phyloP scores from a whole-genome alignment of 2,888 invertebrate genomes.

The Pollenia amentaria region DNA sequence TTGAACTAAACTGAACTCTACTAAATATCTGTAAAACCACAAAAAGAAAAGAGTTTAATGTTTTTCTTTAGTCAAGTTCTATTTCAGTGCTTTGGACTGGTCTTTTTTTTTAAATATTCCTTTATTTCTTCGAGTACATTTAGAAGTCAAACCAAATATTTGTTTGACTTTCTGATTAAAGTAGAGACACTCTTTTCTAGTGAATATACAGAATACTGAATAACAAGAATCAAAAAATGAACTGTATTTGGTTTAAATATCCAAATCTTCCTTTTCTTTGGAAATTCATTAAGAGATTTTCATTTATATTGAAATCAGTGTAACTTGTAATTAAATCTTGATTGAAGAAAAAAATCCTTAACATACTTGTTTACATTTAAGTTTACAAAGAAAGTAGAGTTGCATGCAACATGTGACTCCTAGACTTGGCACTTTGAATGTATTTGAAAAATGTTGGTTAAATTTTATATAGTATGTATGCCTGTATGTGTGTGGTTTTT shows the following conservation, averaged over 20 bases:
- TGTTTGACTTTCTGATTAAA: conserved; percentile 46
- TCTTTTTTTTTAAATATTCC: background rate
- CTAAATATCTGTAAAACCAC: background rate
- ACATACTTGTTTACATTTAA: conserved; percentile 1
- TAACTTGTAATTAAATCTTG: conserved; percentile 62
- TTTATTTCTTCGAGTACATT: no score
- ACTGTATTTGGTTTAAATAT: conserved; percentile 4
- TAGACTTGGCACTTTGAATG: conserved; percentile 11
- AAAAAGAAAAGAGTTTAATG: background rate
- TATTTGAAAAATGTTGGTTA: background rate
- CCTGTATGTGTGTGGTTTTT: conserved; percentile 1
- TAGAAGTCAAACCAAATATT: conserved; percentile 51
- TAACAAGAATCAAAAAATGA: background rate
- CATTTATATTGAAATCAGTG: conserved; percentile 48
- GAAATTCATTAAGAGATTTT: conserved; percentile 26
- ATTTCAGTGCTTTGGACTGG: background rate
- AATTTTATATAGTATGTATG: background rate
- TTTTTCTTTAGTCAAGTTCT: background rate
- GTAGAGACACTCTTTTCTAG: background rate
- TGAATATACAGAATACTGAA: background rate
- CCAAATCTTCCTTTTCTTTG: background rate
- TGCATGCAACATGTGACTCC: conserved; percentile 30
- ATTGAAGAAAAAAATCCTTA: background rate
- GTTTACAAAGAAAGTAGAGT: background rate
- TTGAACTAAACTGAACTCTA: conserved; percentile 15